A percentile compares a stretch with the other conserved stretches of the same genome.
These are phyloP conservation scores for Halichondria panicea DNA, from an alignment of 37 sponge, comb jelly and placozoan genomes.

Conservation along the genomic window DNA sequence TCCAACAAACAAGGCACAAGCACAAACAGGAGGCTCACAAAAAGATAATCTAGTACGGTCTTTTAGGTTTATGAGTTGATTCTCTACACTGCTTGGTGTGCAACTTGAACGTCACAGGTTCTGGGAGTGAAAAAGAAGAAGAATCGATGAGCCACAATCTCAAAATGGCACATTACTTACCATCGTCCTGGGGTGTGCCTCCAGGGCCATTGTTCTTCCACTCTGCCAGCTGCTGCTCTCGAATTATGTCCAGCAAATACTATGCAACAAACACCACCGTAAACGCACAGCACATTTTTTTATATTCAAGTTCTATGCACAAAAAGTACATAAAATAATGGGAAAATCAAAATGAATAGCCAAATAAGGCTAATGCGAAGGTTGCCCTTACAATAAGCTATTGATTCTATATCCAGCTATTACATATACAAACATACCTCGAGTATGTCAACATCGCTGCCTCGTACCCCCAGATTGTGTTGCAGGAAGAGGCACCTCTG, in stretches of 20 bases:
- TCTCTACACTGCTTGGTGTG: conserved; percentile 3
- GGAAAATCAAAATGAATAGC: background rate
- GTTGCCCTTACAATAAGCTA: background rate
- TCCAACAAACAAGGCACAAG: too few species aligned
- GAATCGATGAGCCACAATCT: background rate
- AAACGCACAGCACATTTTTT: conserved; percentile 1
- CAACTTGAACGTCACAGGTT: conserved; percentile 3
- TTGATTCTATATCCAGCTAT: background rate
- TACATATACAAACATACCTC: conserved; percentile 33
- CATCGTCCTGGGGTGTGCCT: conserved; percentile 10
- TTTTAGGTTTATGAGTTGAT: conserved; percentile 23
- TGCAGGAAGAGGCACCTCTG: conserved; percentile 12
- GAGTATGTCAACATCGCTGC: conserved; percentile 52
- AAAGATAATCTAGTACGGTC: conserved; percentile 24
- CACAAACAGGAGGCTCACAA: too few species aligned
- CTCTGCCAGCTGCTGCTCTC: conserved; percentile 45
- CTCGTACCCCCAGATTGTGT: conserved; percentile 22
- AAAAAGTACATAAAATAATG: background rate
- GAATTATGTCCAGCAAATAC: conserved; percentile 39
- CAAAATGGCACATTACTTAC: background rate
- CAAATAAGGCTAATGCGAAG: background rate
- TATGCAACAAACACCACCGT: conserved; percentile 1
- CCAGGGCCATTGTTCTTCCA: background rate
- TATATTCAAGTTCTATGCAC: background rate
- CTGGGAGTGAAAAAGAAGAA: background rate